These are phyloP conservation scores for Periphyllus acericola DNA, from an alignment of 2,888 invertebrate species.

Conservation along the genomic window DNA sequence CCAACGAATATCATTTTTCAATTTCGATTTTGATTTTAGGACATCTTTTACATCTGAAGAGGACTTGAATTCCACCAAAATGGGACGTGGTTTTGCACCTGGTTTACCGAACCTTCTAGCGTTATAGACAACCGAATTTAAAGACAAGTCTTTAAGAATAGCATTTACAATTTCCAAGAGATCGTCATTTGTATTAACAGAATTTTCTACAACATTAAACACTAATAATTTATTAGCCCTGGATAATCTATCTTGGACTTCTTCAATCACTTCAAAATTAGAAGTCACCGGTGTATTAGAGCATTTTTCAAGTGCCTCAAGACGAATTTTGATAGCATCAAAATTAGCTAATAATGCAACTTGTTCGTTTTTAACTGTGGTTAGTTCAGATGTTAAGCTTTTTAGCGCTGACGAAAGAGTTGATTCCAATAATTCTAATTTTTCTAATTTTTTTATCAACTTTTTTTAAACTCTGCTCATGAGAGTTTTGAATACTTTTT, in stretches of 20 bases:
- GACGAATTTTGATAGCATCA: neutral
- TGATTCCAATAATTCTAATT: slow-evolving; percentile 11
- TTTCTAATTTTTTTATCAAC: slow-evolving; percentile 3
- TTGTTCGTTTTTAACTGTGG: neutral
- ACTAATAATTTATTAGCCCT: slow-evolving; percentile 10
- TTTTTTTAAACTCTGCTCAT: neutral
- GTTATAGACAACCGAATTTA: neutral
- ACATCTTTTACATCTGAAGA: no score
- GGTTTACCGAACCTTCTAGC: slow-evolving; percentile 11
- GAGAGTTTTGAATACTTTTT: no score
- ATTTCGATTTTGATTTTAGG: no score
- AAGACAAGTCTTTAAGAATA: neutral
- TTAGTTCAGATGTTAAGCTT: neutral
- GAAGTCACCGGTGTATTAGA: neutral
- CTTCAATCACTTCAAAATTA: no score
- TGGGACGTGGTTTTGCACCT: slow-evolving; percentile 7
- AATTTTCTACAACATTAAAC: neutral
- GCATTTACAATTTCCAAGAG: neutral
- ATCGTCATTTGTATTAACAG: neutral
- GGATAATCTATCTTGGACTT: neutral
- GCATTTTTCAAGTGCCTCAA: neutral
- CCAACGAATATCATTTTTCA: no score
- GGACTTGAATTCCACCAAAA: neutral
- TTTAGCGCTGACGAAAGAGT: neutral
- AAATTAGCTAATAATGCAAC: neutral